Evolutionary conservation across 2,797 vertebrate genomes (phyloP).

Genomic region (Balearica regulorum): DNA sequence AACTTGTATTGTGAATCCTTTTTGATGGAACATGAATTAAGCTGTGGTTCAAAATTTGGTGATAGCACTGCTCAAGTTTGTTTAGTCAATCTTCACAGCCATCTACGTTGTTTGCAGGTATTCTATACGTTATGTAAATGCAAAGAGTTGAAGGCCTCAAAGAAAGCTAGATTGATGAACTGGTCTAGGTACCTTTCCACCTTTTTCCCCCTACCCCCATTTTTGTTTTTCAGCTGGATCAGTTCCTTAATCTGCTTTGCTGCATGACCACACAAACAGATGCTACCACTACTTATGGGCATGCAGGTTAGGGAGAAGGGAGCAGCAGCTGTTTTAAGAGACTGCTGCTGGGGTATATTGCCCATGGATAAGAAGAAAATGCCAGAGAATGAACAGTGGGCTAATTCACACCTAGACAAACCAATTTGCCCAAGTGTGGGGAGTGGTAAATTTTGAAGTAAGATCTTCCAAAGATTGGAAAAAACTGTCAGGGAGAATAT

Average conservation of each 20-base stretch:
- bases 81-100: not conserved
- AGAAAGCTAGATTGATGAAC: not conserved
- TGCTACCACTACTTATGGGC: not conserved
- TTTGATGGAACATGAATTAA: not conserved
- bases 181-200: not conserved
- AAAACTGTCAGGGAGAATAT: not conserved
- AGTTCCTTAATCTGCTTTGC: not conserved
- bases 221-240: not conserved
- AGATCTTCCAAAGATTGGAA: not conserved
- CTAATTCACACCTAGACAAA: not conserved
- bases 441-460: not conserved
- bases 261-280: not conserved
- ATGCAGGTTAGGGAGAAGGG: not conserved
- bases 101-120: not conserved
- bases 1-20: not conserved
- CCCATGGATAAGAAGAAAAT: not conserved
- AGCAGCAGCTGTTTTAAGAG: not conserved
- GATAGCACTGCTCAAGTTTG: not conserved
- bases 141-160: not conserved
- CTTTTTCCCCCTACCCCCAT: not conserved
- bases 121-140: rapidly evolving
- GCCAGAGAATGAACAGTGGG: not conserved
- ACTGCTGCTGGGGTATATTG: not conserved
- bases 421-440: not conserved
- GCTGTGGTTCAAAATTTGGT: not conserved